Base-by-base conservation (phyloP, 2,797 vertebrate species). In the Brachyrhaphis roseni region DNA sequence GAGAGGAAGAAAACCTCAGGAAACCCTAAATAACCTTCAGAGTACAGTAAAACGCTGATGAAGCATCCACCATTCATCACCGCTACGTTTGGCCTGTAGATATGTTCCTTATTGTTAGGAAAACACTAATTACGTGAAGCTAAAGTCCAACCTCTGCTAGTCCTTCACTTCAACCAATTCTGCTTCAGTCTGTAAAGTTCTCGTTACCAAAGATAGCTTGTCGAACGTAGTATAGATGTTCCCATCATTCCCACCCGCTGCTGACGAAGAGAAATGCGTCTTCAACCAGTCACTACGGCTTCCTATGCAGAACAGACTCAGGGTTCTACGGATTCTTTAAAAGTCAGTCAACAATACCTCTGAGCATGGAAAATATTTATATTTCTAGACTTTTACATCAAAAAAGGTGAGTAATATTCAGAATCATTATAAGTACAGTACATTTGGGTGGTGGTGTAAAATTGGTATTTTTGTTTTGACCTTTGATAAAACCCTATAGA, bases 1-100 rank as follows among this genome's bases (percentile, higher is more conserved):
- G 46, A 71, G 55, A 74, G 78, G 36, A 47, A 80, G 66, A 81
- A 78, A 80, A 78, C 28, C 74, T 59, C 41, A 26, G 28, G 78
- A 86, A 87, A 84, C 75, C 70, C 49, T 64, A 78, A 89, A 85
- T 83, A 83, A 87, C 74, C 75, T 46, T 72, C 77, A 77, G 59
- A 86, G 80, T 84, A 79, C 68, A 75, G 53, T 79, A 88, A 81
- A 81, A 79, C 1, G 79, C 87, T 55, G 75, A 36, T 8, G 81
- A 57, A 80, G 87, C 74, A 71, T 64, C 43, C 28, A 31, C 5
- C 87, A 82, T 83, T 83, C 81, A 87, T 90, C 78, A 87, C 76
- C 13, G 4, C 47, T 57, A 8, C 5, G 11, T 75, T 20, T 43
- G 57, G 64, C 74, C 72, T 28, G 15, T 47, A 78, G 75, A 78